These are phyloP conservation scores for Helicoverpa zea DNA, from an alignment of 1,140 invertebrate genomes.

Conservation along the genomic window DNA sequence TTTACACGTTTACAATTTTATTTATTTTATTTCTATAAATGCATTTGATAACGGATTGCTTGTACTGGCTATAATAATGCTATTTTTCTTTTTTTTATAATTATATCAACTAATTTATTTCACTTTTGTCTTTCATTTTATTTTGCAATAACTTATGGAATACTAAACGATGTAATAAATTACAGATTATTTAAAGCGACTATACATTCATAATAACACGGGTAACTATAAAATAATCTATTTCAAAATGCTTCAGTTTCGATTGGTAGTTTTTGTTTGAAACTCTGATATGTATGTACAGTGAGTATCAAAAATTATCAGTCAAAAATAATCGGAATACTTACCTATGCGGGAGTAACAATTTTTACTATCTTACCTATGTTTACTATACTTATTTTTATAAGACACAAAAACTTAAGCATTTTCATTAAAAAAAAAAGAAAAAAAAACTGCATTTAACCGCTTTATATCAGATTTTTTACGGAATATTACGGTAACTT, in stretches of 20 bases:
- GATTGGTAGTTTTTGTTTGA: neutral
- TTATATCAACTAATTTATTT: conserved; percentile 71
- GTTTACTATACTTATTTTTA: neutral
- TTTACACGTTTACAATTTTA: conserved; percentile 1
- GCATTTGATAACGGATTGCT: conserved; percentile 41
- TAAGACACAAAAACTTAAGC: conserved; percentile 31
- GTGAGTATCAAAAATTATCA: conserved; percentile 41
- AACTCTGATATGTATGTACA: conserved; percentile 47
- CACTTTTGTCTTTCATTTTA: conserved; percentile 84
- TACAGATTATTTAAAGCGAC: conserved; percentile 33
- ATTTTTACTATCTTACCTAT: neutral
- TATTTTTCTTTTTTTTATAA: conserved; percentile 52
- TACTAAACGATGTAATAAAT: conserved; percentile 37
- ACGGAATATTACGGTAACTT: conserved; percentile 5
- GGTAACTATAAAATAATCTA: neutral
- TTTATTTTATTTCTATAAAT: conserved; percentile 26
- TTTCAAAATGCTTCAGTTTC: conserved; percentile 39
- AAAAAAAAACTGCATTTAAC: neutral
- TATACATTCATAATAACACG: conserved; percentile 32
- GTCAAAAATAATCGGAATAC: conserved; percentile 17
- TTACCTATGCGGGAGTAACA: conserved; percentile 5
- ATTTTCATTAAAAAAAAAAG: conserved; percentile 9
- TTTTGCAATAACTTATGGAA: conserved; percentile 58
- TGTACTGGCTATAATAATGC: conserved; percentile 59
- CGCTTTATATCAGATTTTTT: conserved; percentile 5